These are phyloP conservation scores for Eumaeus atala DNA, from an alignment of 1,140 invertebrate species.

Conservation along the genomic window DNA sequence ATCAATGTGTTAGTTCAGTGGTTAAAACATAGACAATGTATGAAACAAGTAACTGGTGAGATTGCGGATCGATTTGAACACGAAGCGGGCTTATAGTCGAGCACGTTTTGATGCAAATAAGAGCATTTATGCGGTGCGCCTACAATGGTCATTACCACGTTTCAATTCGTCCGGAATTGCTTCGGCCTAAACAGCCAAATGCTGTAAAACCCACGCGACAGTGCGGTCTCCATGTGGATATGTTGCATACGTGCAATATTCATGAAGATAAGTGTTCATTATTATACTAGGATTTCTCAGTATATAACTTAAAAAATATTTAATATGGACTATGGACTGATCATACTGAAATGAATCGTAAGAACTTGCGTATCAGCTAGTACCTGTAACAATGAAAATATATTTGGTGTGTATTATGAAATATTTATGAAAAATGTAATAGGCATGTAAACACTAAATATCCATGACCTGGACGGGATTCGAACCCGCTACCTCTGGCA, in stretches of 20 bases:
- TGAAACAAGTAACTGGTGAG: slow-evolving; percentile 29
- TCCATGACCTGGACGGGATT: slow-evolving; percentile 20
- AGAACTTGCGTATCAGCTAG: no score
- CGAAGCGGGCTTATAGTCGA: slow-evolving; percentile 31
- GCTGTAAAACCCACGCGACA: slow-evolving; percentile 44
- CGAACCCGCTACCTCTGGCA: slow-evolving; percentile 18
- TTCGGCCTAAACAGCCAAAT: slow-evolving; percentile 54
- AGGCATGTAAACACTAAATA: no score
- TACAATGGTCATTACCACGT: slow-evolving; percentile 65
- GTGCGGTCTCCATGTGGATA: slow-evolving; percentile 14
- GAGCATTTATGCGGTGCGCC: slow-evolving; percentile 53
- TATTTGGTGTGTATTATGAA: no score
- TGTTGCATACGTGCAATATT: slow-evolving; percentile 19
- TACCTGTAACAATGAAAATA: no score
- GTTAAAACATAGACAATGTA: slow-evolving; percentile 26
- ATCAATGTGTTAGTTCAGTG: slow-evolving; percentile 12
- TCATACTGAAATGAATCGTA: no score
- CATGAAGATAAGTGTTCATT: no score
- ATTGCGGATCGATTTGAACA: slow-evolving; percentile 36
- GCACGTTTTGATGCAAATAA: slow-evolving; percentile 64
- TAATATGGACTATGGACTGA: no score
- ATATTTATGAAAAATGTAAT: no score
- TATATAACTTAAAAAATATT: no score
- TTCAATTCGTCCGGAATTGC: slow-evolving; percentile 53
- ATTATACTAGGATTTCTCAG: no score